Conservation (phyloP, 2,888 invertebrate genomes). For the Caenorhabditis angaria region DNA sequence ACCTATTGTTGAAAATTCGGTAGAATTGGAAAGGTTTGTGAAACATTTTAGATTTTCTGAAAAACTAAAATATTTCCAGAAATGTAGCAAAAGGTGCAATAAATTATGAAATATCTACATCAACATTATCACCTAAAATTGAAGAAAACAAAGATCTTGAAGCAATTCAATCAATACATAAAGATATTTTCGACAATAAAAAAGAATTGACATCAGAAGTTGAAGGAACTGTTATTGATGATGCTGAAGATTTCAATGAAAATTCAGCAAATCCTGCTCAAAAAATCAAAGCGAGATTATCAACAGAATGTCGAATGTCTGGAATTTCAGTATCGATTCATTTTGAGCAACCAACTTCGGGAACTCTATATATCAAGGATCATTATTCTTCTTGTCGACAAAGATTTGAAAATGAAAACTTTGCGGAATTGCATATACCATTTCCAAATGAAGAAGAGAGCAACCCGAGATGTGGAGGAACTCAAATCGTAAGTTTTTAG, state of each 20-base stretch:
- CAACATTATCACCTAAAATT: slow-evolving; percentile 1
- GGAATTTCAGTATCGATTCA: slow-evolving; percentile 60
- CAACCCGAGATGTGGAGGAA: slow-evolving; percentile 65
- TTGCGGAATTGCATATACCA: slow-evolving; percentile 63
- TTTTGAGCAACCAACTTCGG: slow-evolving; percentile 60
- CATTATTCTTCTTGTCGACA: slow-evolving; percentile 51
- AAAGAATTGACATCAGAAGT: slow-evolving; percentile 26
- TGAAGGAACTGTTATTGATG: slow-evolving; percentile 49
- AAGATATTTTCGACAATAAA: slow-evolving; percentile 7
- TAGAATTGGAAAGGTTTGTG: background rate
- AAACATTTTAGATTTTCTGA: background rate
- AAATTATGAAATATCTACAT: slow-evolving; percentile 34
- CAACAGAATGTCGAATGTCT: slow-evolving; percentile 68
- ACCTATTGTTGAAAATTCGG: slow-evolving; percentile 1
- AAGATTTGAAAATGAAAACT: slow-evolving; percentile 39
- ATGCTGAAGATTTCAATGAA: slow-evolving; percentile 42
- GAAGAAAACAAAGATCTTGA: slow-evolving; percentile 28
- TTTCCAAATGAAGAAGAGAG: slow-evolving; percentile 60
- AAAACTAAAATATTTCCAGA: slow-evolving; percentile 7
- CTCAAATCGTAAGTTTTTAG: slow-evolving; percentile 46
- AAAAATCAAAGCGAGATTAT: slow-evolving; percentile 49
- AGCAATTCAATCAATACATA: slow-evolving; percentile 21
- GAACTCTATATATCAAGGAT: slow-evolving; percentile 68
- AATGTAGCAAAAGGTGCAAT: slow-evolving; percentile 30
- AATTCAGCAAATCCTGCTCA: slow-evolving; percentile 9